Evolutionary conservation across 2,113 vertebrate genomes (phyloP), one percentile per base, ranked within the genome.

Genomic region (Alligator mississippiensis): DNA sequence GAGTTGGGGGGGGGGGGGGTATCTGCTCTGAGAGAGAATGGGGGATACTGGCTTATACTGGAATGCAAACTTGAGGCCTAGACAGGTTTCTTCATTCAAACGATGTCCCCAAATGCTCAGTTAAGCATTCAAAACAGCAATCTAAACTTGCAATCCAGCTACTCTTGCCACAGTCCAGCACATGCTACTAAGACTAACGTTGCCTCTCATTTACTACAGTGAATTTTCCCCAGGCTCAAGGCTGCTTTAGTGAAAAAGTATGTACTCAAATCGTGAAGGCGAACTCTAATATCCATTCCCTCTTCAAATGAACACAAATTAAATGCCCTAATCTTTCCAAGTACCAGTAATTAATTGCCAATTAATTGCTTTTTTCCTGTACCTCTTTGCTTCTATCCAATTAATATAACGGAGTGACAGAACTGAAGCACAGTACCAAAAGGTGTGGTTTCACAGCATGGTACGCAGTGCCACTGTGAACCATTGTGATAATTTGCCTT

Each of bases 131-230:
- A 47, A 47, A 47, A 47, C 47, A 47, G 47, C 47, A 9, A 47
- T 47, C 47, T 47, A 47, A 47, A 47, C 47, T 47, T 47, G 47
- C 47, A 76, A 2, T 4, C 1, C 47, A 62, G 11, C 30, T 47
- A 15, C 59, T 9, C 2, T 3, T 77, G 60, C 6, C 1, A 0
- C 19, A 80, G 55, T 7, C 11, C 1, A 0, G 15, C 7, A 7
- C 24, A 1, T 8, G 2, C 19, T 80, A 74, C 66, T 74, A 64
- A 1, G 63, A 62, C n/a, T 55, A 25, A 34, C 13, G 2, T n/a
- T 54, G 11, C 3, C 0, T 66, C 15, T 55, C 25, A n/a, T 66
- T 72, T 60, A 59, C 13, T 60, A 30, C 22, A 24, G 57, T 34
- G 77, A 13, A 9, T 30, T 60, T 57, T 34, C 64, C 17, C 27